Evolutionary conservation across 35 echinoderm and acorn worm genomes (phyloP).

Genomic region (Lytechinus variegatus): DNA sequence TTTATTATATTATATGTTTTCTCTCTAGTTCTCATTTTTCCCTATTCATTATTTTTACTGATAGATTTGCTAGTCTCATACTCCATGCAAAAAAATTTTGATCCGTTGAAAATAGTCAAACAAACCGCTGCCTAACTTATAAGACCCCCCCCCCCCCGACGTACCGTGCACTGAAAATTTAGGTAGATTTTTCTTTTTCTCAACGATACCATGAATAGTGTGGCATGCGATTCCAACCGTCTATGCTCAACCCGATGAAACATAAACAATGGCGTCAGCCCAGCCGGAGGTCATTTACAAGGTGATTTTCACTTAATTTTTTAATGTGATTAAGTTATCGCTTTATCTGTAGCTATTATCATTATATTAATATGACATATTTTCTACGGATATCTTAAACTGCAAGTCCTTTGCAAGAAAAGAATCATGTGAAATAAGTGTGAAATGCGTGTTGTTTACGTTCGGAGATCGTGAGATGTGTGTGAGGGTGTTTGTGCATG

Average conservation of each 20-base stretch:
- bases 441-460: not conserved
- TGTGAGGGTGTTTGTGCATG: not conserved
- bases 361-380: not conserved
- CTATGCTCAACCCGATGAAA: not conserved
- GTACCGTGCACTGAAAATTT: no score
- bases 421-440: not conserved
- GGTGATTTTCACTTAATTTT: conserved; percentile 14
- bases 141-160: no score
- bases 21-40: no score
- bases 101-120: no score
- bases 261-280: conserved; percentile 39
- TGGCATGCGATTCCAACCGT: not conserved
- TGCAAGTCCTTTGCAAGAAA: not conserved
- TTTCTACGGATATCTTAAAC: not conserved
- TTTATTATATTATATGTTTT: no score
- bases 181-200: not conserved
- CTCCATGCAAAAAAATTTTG: no score
- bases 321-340: not conserved
- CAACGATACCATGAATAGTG: not conserved
- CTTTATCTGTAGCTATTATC: not conserved
- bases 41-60: no score
- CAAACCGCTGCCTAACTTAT: no score
- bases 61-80: no score
- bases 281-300: conserved; percentile 30
- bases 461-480: not conserved